Conservation (phyloP, 1,140 invertebrate genomes). For the Drosophila saltans region DNA sequence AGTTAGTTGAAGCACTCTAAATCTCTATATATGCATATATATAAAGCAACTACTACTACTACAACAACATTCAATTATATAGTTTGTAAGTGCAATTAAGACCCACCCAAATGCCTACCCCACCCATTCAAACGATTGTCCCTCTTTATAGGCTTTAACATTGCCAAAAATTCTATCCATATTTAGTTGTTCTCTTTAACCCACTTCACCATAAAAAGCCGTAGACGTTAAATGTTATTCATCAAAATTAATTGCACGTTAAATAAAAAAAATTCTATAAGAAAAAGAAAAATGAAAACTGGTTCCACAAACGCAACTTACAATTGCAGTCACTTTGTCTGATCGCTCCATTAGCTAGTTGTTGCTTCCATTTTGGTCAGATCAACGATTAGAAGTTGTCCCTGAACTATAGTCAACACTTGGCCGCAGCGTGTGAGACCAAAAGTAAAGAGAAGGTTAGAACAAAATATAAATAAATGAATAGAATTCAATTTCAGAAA, state of each 20-base stretch:
- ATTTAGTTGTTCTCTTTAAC: constrained; percentile 54
- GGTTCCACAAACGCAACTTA: not conserved
- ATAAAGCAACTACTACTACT: constrained; percentile 29
- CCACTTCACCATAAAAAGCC: constrained; percentile 60
- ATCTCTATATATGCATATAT: constrained; percentile 4
- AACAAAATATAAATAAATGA: no score
- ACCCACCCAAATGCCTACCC: not conserved
- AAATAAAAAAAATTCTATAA: constrained; percentile 15
- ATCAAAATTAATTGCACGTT: constrained; percentile 53
- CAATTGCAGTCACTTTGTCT: constrained; percentile 23
- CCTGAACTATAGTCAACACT: constrained; percentile 32
- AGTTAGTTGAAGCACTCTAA: constrained; percentile 80
- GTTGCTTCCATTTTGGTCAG: constrained; percentile 40
- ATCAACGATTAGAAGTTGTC: constrained; percentile 45
- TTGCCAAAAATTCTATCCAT: not conserved
- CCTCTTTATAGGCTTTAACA: not conserved
- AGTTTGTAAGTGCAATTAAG: constrained; percentile 60
- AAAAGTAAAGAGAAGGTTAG: no score
- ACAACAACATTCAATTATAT: constrained; percentile 47
- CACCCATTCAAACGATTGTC: not conserved
- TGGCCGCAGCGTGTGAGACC: no score
- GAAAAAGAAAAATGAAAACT: constrained; percentile 1
- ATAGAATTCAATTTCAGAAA: no score
- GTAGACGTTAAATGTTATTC: constrained; percentile 50
- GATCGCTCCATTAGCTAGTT: constrained; percentile 50